phyloP scores from a whole-genome alignment of 2,113 vertebrate species.

The Calonectris borealis region DNA sequence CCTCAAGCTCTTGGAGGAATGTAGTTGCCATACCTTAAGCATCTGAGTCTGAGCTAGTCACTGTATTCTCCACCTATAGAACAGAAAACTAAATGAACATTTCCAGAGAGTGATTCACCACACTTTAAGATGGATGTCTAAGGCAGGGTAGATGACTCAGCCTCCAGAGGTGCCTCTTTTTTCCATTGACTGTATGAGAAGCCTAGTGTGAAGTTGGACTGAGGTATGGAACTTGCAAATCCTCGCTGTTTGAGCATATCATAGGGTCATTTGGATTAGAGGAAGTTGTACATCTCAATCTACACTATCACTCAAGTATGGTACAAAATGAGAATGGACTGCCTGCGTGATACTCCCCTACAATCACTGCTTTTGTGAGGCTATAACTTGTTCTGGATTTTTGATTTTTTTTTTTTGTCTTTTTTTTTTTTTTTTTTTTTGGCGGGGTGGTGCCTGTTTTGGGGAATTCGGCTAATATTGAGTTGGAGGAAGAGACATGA shows the following conservation, averaged over 20 bases:
- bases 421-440: not conserved
- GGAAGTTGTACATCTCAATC: not conserved
- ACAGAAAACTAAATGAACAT: not conserved
- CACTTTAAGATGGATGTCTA: not conserved
- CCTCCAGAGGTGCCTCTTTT: not conserved
- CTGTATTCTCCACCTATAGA: not conserved
- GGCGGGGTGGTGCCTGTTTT: accelerated
- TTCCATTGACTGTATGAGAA: not conserved
- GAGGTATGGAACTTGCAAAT: not conserved
- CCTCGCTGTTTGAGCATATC: not conserved
- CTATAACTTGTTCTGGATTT: not conserved
- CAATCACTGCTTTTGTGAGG: not conserved
- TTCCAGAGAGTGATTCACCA: not conserved
- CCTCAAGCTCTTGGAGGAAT: not conserved
- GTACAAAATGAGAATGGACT: not conserved
- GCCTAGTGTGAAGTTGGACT: not conserved
- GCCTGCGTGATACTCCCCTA: not conserved
- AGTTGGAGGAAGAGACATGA: not conserved
- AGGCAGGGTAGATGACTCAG: not conserved
- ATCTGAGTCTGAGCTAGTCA: not conserved
- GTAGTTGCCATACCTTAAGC: not conserved
- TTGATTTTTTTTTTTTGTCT: not conserved
- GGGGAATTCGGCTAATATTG: not conserved
- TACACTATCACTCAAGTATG: not conserved
- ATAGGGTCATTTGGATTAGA: not conserved